Evolutionary conservation across 2,797 vertebrate genomes (phyloP), one percentile per base, ranked within the genome.

Genomic region (Alcedo quadribrachys): DNA sequence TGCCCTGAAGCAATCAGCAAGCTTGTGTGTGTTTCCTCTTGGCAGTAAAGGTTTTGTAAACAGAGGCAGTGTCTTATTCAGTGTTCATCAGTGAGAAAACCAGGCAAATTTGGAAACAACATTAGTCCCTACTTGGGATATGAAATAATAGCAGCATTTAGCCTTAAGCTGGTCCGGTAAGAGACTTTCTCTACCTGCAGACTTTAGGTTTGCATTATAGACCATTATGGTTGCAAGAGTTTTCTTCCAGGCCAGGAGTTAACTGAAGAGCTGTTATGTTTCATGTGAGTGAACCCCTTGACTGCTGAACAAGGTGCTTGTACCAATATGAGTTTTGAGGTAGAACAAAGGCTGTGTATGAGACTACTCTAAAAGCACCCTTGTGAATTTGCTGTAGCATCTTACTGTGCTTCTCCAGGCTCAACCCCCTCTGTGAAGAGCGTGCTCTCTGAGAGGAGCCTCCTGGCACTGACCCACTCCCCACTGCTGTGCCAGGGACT

Each of bases 391-490:
- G 77, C 87, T 91, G 75, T 58, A 92, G 55, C 11, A 15, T 84
- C 43, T 92, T n/a, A 0, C 75, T 94, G 40, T 92, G 51, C 40
- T 82, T 89, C 28, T 69, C 25, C 88, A 97, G 96, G 94, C 32
- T 97, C 91, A 5, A 98, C 98, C 6, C 97, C 99, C 55, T 97
- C 97, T 12, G 7, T 93, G 71, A 98, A 97, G 90, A 97, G 96
- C 22, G 48, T 94, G 0, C 98, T 99, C 14, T 99, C 98, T 1
- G 97, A 98, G 6, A 98, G 98, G 45, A 98, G 99, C 73, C 98
- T 99, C 30, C 91, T 98, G 45, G 98, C 99, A 1, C 98, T 99
- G 85, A 99, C 99, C 32, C 98, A 97, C 80, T 99, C 99, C 15
- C 99, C 99, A 0, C 89, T 99, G 95, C 97, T 99, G 66, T 99